Conservation (phyloP, 2,888 invertebrate genomes). For the Phoenoteleia sp. region DNA sequence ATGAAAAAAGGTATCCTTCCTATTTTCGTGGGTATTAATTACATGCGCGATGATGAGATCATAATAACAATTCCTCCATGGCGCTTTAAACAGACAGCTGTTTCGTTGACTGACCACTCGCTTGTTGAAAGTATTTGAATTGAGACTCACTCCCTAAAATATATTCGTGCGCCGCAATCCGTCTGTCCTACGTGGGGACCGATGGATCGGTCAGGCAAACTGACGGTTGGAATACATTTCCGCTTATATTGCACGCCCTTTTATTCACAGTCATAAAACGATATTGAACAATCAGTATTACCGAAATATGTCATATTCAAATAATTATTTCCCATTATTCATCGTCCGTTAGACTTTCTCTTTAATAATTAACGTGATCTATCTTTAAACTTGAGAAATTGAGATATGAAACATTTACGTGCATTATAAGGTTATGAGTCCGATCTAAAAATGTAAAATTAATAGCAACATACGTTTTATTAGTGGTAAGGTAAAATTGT, state of each 20-base stretch:
- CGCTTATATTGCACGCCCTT: slow-evolving; percentile 73
- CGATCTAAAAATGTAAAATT: too few relatives aligned
- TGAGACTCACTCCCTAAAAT: slow-evolving; percentile 78
- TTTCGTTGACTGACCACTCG: slow-evolving; percentile 80
- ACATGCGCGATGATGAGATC: slow-evolving; percentile 56
- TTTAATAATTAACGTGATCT: not conserved
- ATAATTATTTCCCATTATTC: slow-evolving; percentile 18
- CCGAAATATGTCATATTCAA: slow-evolving; percentile 30
- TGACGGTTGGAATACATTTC: slow-evolving; percentile 75
- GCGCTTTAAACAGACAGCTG: slow-evolving; percentile 81
- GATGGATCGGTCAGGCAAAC: slow-evolving; percentile 73
- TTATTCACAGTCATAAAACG: slow-evolving; percentile 58
- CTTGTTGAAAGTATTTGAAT: slow-evolving; percentile 75
- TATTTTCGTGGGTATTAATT: slow-evolving; percentile 40
- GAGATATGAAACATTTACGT: too few relatives aligned
- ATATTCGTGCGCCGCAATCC: slow-evolving; percentile 75
- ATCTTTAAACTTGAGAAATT: too few relatives aligned
- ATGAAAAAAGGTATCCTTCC: slow-evolving; percentile 14
- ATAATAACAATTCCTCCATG: slow-evolving; percentile 73
- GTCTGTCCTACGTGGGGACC: slow-evolving; percentile 72
- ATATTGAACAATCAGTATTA: slow-evolving; percentile 68
- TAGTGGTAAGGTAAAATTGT: slow-evolving; percentile 4
- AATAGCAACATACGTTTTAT: slow-evolving; percentile 9
- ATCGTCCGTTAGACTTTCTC: not conserved
- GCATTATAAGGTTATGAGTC: too few relatives aligned